Evolutionary conservation across 2,797 vertebrate genomes (phyloP), one percentile per base, ranked within the genome.

Genomic region (Holocentrus rufus): DNA sequence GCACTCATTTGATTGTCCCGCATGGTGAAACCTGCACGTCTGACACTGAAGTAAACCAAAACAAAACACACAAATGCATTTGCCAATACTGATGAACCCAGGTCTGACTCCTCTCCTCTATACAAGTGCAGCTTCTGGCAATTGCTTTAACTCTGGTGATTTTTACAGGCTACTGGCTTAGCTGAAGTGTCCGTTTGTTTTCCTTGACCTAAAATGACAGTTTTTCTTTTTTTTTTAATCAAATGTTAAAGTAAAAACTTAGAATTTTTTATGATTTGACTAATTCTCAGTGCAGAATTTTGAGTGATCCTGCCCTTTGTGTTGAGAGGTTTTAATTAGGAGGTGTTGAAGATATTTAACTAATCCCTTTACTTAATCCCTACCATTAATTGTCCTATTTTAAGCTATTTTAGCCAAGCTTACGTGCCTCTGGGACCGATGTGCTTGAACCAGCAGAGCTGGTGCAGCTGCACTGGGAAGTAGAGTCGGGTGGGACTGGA

Each of bases 361-460:
- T 1, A n/a, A 53, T 54, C 31, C 1, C 47, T 58, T 22, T 69
- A 36, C 2, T 56, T 53, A 64, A 10, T 23, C 1, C 39, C 15
- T 5, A 20, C 27, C 14, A 20, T 54, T 49, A 27, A 22, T 14
- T 54, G 39, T 82, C 39, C 4, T 20, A 42, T 84, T 81, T 88
- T 65, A 69, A 65, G 56, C 17, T 75, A 3, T 82, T 80, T 84
- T 77, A 80, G 46, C 23, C 11, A 55, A 1, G 15, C 49, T 57
- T 53, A 53, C 77, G 85, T 87, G 74, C 77, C 69, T 87, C 65
- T 83, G 72, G 74, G 66, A 88, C 83, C 70, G 85, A 76, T 63
- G 60, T 77, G 71, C 58, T 77, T 56, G n/a, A 27, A 47, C 44
- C 36, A 55, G 73, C 54, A 36, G 70, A 55, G 56, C 70, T 66